These are phyloP conservation scores for Cephus pulcher DNA, from an alignment of 2,888 invertebrate genomes.

Conservation along the genomic window DNA sequence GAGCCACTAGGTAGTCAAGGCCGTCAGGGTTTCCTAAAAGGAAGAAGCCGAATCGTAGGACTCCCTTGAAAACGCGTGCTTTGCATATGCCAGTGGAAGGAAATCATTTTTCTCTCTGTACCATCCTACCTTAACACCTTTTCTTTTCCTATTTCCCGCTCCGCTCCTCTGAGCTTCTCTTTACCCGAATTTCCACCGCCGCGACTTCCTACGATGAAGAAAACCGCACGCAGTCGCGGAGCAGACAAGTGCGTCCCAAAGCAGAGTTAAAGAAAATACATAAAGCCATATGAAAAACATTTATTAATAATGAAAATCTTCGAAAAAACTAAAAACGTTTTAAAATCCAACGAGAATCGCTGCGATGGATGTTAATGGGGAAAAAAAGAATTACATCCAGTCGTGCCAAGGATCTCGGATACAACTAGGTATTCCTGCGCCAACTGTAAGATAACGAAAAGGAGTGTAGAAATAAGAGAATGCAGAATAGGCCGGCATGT, in stretches of 20 bases:
- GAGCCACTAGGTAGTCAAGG: neutral
- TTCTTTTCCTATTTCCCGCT: neutral
- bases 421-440: too few relatives aligned
- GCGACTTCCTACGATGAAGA: too few relatives aligned
- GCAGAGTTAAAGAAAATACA: too few relatives aligned
- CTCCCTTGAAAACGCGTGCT: neutral
- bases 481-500: slow-evolving; percentile 32
- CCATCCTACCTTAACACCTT: slow-evolving; percentile 4
- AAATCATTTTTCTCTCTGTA: slow-evolving; percentile 4
- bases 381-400: too few relatives aligned
- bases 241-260: neutral
- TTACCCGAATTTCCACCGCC: too few relatives aligned
- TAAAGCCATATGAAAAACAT: too few relatives aligned
- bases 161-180: neutral
- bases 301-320: too few relatives aligned
- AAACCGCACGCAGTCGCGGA: slow-evolving; percentile 4
- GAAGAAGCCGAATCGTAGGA: neutral
- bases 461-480: slow-evolving; percentile 13
- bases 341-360: too few relatives aligned
- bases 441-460: neutral
- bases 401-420: too few relatives aligned
- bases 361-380: too few relatives aligned
- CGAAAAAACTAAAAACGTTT: too few relatives aligned
- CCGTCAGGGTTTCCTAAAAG: too few relatives aligned
- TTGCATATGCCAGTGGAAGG: slow-evolving; percentile 8